These are phyloP conservation scores for Anguilla pacifica DNA, from an alignment of 2,797 vertebrate species.

Conservation along the genomic window DNA sequence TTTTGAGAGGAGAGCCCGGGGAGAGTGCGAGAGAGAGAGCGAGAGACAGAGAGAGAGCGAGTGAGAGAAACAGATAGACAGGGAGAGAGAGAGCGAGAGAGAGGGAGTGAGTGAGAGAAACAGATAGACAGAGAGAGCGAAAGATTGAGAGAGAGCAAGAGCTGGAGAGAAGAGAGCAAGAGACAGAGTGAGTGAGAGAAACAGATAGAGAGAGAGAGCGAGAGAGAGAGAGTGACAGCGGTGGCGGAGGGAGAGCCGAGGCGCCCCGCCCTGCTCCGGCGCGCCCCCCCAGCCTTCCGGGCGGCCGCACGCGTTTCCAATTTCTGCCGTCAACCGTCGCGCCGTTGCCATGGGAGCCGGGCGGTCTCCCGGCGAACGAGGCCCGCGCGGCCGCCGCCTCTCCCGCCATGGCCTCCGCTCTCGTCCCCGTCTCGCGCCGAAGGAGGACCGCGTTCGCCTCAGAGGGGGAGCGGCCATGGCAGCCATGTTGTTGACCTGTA, in stretches of 20 bases:
- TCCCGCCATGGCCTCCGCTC: constrained; percentile 25
- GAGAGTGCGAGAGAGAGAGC: neutral
- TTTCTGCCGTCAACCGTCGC: constrained; percentile 46
- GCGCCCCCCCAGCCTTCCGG: constrained; percentile 33
- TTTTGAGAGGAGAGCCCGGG: neutral
- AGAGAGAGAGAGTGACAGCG: neutral
- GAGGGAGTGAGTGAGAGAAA: too few relatives aligned
- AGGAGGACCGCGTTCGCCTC: neutral
- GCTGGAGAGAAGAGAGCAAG: too few relatives aligned
- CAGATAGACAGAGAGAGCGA: too few relatives aligned
- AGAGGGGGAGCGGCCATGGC: constrained; percentile 10
- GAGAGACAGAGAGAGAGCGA: neutral
- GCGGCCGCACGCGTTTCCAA: constrained; percentile 48
- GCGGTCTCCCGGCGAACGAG: constrained; percentile 29
- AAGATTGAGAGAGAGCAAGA: too few relatives aligned
- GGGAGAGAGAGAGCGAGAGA: too few relatives aligned
- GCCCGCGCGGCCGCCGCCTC: constrained; percentile 8
- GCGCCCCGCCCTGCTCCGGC: neutral
- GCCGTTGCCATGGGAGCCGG: constrained; percentile 51
- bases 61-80: too few relatives aligned
- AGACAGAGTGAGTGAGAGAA: too few relatives aligned
- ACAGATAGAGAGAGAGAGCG: too few relatives aligned
- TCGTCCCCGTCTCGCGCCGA: constrained; percentile 26
- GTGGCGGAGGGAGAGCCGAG: neutral
- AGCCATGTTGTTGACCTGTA: constrained; percentile 29